These are phyloP conservation scores for Automeris io DNA, from an alignment of 2,888 invertebrate genomes.

Conservation along the genomic window DNA sequence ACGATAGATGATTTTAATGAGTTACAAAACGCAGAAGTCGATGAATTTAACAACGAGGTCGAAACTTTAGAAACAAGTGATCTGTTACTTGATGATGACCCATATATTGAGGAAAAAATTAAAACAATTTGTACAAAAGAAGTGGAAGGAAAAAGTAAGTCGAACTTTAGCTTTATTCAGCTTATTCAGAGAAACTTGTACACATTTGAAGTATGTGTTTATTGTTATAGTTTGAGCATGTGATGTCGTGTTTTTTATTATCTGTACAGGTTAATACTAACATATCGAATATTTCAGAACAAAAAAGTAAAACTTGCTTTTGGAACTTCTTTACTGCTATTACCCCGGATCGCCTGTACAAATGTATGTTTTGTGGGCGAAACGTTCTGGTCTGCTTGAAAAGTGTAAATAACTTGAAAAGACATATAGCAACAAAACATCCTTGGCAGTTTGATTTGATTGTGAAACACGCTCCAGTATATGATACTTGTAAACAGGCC, in stretches of 20 bases:
- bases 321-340: slow-evolving; percentile 6
- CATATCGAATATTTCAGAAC: not conserved
- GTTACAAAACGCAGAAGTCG: too few species aligned
- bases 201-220: too few species aligned
- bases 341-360: not conserved
- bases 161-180: not conserved
- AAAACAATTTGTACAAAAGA: not conserved
- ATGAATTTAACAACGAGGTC: too few species aligned
- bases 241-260: not conserved
- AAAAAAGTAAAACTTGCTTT: not conserved
- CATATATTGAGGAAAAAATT: not conserved
- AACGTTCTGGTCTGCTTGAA: not conserved
- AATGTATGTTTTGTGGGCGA: slow-evolving; percentile 1
- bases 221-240: too few species aligned
- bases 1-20: not conserved
- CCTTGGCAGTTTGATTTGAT: slow-evolving; percentile 1
- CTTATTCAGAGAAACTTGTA: too few species aligned
- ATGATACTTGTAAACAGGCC: not conserved
- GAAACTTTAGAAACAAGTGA: slow-evolving; percentile 1
- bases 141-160: slow-evolving; percentile 1
- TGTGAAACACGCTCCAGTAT: not conserved
- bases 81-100: not conserved
- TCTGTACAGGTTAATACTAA: not conserved
- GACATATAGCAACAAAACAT: slow-evolving; percentile 2
- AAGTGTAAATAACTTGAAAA: slow-evolving; percentile 3